Conservation (phyloP, 1,140 invertebrate genomes). For the Apocrypta bakeri region DNA sequence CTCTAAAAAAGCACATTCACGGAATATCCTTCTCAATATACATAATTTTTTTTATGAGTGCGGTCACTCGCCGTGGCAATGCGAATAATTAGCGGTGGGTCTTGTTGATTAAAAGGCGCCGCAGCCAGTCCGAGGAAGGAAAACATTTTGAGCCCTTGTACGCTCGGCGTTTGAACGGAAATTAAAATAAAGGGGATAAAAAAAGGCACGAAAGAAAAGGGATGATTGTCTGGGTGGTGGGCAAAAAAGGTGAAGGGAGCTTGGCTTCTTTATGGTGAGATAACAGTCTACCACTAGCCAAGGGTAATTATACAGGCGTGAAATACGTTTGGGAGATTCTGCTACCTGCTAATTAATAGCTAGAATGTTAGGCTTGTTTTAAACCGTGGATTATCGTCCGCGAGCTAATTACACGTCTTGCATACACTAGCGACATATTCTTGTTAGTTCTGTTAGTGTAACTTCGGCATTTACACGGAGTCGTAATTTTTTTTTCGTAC, state of each 20-base stretch:
- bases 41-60: conserved; percentile 24
- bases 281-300: not conserved
- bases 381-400: not conserved
- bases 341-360: not conserved
- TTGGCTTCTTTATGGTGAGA: not conserved
- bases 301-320: not conserved
- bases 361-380: not conserved
- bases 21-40: too few relatives aligned
- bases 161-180: not conserved
- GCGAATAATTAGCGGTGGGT: conserved; percentile 15
- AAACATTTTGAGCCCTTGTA: not conserved
- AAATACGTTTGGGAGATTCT: not conserved
- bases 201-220: not conserved
- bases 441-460: too few relatives aligned
- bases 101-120: conserved; percentile 36
- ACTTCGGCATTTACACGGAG: too few relatives aligned
- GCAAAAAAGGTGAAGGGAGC: not conserved
- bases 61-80: not conserved
- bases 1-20: too few relatives aligned
- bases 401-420: not conserved
- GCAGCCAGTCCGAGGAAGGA: not conserved
- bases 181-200: conserved; percentile 26
- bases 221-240: not conserved
- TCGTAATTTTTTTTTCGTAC: too few relatives aligned
- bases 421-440: too few relatives aligned